These are phyloP conservation scores for Steinernema khuongi DNA, from an alignment of 1,140 invertebrate species.

Conservation along the genomic window DNA sequence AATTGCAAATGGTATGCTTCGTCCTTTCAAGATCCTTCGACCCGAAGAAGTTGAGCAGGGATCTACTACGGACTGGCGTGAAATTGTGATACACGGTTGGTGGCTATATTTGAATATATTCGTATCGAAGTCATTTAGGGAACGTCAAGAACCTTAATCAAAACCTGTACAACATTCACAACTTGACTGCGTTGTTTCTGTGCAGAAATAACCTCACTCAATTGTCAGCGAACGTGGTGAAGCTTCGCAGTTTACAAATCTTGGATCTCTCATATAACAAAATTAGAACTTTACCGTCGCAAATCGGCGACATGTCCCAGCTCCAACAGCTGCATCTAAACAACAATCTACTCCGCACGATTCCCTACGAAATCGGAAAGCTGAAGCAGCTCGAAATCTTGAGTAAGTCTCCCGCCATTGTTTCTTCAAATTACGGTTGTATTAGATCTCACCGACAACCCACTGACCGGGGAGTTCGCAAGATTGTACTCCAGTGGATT, in stretches of 20 bases:
- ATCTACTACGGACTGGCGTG: conserved; percentile 31
- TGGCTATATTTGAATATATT: neutral
- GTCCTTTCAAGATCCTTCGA: conserved; percentile 30
- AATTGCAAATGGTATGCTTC: conserved; percentile 29
- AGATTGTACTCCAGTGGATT: conserved; percentile 62
- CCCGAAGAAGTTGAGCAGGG: conserved; percentile 31
- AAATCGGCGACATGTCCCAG: conserved; percentile 83
- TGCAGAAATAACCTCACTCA: conserved; percentile 40
- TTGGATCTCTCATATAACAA: conserved; percentile 91
- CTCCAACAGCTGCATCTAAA: conserved; percentile 86
- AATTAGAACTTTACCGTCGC: conserved; percentile 81
- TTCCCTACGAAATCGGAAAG: conserved; percentile 94
- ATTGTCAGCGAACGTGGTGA: conserved; percentile 47
- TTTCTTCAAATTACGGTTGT: conserved; percentile 13
- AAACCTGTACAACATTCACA: conserved; percentile 43
- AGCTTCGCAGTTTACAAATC: conserved; percentile 57
- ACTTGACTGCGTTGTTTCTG: conserved; percentile 53
- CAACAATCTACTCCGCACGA: conserved; percentile 81
- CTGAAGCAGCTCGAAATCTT: conserved; percentile 82
- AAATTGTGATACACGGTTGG: conserved; percentile 38
- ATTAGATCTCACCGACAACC: conserved; percentile 84
- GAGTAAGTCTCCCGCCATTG: conserved; percentile 58
- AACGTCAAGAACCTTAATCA: conserved; percentile 40
- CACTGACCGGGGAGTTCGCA: conserved; percentile 82
- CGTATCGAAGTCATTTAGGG: conserved; percentile 24